Conservation (phyloP, 2,113 vertebrate genomes). For the Dunckerocampus dactyliophorus region DNA sequence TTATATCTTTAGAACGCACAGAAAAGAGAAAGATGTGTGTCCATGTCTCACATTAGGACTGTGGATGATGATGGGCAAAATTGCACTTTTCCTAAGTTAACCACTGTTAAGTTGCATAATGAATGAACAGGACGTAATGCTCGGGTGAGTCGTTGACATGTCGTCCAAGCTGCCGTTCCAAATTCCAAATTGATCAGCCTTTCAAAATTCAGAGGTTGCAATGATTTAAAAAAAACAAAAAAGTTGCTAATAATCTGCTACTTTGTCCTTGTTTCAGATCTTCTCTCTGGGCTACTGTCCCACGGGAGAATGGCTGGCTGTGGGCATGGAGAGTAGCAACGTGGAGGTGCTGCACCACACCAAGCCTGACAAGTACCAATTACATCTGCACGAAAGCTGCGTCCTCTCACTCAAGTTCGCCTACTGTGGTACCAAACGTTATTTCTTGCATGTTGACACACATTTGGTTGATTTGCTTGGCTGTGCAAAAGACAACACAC, state of each 20-base stretch:
- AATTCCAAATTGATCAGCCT: not conserved
- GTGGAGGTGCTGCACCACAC: conserved; percentile 96
- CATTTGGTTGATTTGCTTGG: not conserved
- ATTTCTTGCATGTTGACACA: not conserved
- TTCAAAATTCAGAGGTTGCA: not conserved
- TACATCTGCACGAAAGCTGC: conserved; percentile 95
- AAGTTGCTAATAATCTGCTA: not conserved
- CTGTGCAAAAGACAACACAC: not conserved
- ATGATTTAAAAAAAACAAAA: too few relatives aligned
- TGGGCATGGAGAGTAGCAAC: conserved; percentile 98
- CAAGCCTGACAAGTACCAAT: conserved; percentile 96
- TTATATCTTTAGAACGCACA: too few relatives aligned
- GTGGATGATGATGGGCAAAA: too few relatives aligned
- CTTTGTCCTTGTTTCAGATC: conserved; percentile 71
- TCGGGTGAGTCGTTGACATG: too few relatives aligned
- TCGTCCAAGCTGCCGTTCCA: not conserved
- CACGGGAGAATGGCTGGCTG: conserved; percentile 92
- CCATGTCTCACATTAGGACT: too few relatives aligned
- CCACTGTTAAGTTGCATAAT: too few relatives aligned
- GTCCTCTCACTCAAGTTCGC: conserved; percentile 97
- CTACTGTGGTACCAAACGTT: conserved; percentile 79
- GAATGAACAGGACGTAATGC: too few relatives aligned
- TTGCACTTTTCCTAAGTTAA: too few relatives aligned
- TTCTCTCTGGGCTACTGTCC: conserved; percentile 97
- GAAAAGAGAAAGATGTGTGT: too few relatives aligned